Evolutionary conservation across 2,888 invertebrate species (phyloP).

Genomic region (Eupithecia vulgata): DNA sequence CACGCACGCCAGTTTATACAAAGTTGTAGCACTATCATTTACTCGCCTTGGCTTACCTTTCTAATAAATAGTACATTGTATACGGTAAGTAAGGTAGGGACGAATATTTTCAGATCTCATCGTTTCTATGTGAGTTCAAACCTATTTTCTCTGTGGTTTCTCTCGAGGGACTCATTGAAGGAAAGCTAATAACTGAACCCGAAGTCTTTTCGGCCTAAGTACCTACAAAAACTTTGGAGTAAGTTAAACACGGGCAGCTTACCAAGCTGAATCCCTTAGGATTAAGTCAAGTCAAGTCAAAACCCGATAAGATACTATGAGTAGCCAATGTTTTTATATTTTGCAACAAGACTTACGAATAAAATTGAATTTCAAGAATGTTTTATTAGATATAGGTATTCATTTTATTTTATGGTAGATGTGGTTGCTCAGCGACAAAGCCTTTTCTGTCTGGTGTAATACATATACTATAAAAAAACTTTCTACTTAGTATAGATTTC

Average conservation of each 20-base stretch:
- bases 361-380: neutral
- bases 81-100: neutral
- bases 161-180: slow-evolving; percentile 25
- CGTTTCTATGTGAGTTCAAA: slow-evolving; percentile 5
- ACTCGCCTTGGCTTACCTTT: neutral
- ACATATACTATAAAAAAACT: too few species aligned
- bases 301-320: slow-evolving; percentile 7
- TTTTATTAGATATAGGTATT: too few species aligned
- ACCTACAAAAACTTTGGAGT: slow-evolving; percentile 27
- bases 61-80: too few species aligned
- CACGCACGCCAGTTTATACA: too few species aligned
- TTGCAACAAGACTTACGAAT: neutral
- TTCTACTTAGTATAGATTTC: neutral
- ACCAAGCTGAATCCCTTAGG: slow-evolving; percentile 18
- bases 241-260: slow-evolving; percentile 28
- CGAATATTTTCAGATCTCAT: neutral
- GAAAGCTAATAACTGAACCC: slow-evolving; percentile 25
- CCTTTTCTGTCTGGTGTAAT: too few species aligned
- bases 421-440: too few species aligned
- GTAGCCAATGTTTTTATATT: neutral
- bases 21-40: neutral
- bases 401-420: too few species aligned
- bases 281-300: slow-evolving; percentile 3
- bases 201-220: slow-evolving; percentile 25
- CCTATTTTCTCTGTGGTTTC: neutral